Base-by-base conservation (phyloP, 2,888 invertebrate genomes). In the Andrena minutula region DNA sequence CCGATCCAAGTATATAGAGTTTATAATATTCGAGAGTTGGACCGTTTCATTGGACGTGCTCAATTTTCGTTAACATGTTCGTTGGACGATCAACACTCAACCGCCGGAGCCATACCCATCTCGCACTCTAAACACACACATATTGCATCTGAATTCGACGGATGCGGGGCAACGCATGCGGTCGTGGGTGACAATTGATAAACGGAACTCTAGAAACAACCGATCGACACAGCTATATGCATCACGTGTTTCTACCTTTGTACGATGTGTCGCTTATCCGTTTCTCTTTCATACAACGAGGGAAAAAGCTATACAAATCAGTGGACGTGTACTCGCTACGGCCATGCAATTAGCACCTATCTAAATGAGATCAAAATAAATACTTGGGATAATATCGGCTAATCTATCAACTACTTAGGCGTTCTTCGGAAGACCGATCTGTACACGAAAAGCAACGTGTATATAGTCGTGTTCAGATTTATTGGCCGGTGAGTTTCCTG, bases 301-400 rank as follows among this genome's bases (percentile, higher is more conserved):
- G 1, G 32, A 12, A 1, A 12, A 20, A 3, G 30, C 69, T 10
- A 41, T 10, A 41, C 32, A 7, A 12, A 23, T 20, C 28, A 16
- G 41, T 66, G 35, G 16, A 30, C 65, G 58, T 2, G 49, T 23
- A 12, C 2, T 35, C 61, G 23, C 12, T 60, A 69, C 47, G 12
- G 8, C 51, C 10, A 64, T 53, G 30, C 47, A 30, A 41, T 30
- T 26, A 30, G 20, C 32, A 23, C 16, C 4, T 7, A 41, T n/a
- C 58, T 63, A 58, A 73, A 47, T 75, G 82, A 79, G 85, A 85
- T 85, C 74, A 16, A 75, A 53, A 64, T 66, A 71, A 84, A 69
- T 66, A 69, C 35, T 78, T 69, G 28, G 35, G 26, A 51, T 47
- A 23, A 53, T 41, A 41, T 23, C 56, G 56, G 23, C 32, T 58